phyloP scores from a whole-genome alignment of 2,888 invertebrate genomes.

The Meteorus cinctellus region DNA sequence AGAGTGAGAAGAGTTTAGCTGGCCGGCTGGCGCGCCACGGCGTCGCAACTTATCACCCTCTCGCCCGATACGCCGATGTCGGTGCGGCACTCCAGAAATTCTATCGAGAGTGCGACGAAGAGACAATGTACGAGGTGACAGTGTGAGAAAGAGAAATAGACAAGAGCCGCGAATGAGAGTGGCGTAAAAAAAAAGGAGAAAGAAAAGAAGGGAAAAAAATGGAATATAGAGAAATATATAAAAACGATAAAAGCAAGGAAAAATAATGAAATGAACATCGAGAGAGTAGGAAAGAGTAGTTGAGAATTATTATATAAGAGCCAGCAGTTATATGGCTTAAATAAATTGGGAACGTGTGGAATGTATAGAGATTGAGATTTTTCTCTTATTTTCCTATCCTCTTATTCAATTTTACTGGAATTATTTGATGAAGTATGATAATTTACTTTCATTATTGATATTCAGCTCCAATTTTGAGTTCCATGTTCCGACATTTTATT shows the following conservation, averaged over 20 bases:
- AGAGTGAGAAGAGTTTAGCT: constrained; percentile 27
- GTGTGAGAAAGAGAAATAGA: constrained; percentile 30
- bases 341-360: constrained; percentile 59
- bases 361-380: background rate
- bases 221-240: constrained; percentile 37
- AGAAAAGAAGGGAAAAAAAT: constrained; percentile 46
- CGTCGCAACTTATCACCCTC: constrained; percentile 73
- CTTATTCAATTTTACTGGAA: constrained; percentile 5
- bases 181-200: constrained; percentile 39
- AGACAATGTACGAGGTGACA: constrained; percentile 18
- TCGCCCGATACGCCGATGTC: constrained; percentile 55
- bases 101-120: constrained; percentile 33
- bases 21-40: constrained; percentile 56
- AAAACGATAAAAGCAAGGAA: constrained; percentile 54
- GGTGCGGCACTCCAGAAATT: constrained; percentile 45
- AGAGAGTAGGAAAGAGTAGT: constrained; percentile 51
- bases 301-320: constrained; percentile 71
- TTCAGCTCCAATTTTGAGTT: background rate
- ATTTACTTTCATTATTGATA: background rate
- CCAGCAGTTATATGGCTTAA: constrained; percentile 58
- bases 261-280: constrained; percentile 73
- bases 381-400: background rate
- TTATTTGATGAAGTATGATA: background rate
- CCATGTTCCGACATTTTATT: background rate
- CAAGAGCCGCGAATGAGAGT: constrained; percentile 25